Evolutionary conservation across 2,888 invertebrate species (phyloP).

Genomic region (Globia sparganii): DNA sequence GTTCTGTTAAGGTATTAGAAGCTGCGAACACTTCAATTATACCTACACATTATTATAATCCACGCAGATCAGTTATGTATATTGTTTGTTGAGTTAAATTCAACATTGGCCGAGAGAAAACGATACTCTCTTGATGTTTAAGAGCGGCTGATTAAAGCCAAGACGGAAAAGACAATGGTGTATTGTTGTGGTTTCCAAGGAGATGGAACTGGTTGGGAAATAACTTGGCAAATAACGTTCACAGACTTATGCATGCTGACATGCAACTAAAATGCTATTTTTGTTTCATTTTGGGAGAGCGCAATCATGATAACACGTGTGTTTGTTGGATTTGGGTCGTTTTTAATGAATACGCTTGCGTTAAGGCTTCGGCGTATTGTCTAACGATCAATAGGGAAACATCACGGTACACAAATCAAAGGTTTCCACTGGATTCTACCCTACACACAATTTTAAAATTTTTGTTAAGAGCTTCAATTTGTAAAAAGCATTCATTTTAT

Average conservation of each 20-base stretch:
- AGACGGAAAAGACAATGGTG: slow-evolving; percentile 68
- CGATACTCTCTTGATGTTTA: slow-evolving; percentile 24
- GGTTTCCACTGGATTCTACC: neutral
- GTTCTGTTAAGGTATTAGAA: slow-evolving; percentile 13
- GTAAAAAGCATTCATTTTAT: slow-evolving; percentile 16
- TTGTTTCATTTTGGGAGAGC: slow-evolving; percentile 1
- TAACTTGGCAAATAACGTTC: neutral
- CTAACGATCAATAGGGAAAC: slow-evolving; percentile 12
- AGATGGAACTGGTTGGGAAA: slow-evolving; percentile 21
- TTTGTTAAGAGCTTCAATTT: slow-evolving; percentile 10
- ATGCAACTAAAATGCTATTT: slow-evolving; percentile 5
- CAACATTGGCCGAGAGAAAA: slow-evolving; percentile 17
- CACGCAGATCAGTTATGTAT: slow-evolving; percentile 2
- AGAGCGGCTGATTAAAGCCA: slow-evolving; percentile 43
- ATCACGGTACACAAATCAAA: slow-evolving; percentile 20
- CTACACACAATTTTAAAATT: slow-evolving; percentile 4
- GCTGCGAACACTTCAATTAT: slow-evolving; percentile 29
- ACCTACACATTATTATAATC: slow-evolving; percentile 1
- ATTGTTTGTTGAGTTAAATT: slow-evolving; percentile 17
- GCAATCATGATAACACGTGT: slow-evolving; percentile 5
- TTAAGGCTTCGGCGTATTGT: neutral
- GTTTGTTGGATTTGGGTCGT: neutral
- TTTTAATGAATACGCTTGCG: slow-evolving; percentile 29
- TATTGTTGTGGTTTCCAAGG: slow-evolving; percentile 63
- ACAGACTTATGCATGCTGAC: slow-evolving; percentile 8